These are phyloP conservation scores for Heliconius melpomene DNA, from an alignment of 1,140 invertebrate genomes.

Conservation along the genomic window DNA sequence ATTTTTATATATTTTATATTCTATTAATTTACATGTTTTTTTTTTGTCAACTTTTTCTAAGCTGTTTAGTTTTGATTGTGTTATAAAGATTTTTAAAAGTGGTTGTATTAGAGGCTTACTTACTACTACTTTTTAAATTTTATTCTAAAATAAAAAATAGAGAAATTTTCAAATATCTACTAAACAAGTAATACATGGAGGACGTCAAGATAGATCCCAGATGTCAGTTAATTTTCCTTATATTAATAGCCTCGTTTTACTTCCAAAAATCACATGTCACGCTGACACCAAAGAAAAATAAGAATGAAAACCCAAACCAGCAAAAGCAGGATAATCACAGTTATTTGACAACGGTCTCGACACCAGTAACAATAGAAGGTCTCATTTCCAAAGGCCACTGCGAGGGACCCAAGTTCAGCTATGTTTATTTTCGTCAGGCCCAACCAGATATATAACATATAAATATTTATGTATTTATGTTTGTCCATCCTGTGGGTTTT, in stretches of 20 bases:
- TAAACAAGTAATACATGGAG: too few relatives aligned
- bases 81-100: too few relatives aligned
- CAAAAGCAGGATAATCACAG: background rate
- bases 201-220: too few relatives aligned
- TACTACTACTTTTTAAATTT: too few relatives aligned
- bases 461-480: background rate
- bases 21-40: too few relatives aligned
- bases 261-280: background rate
- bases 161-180: too few relatives aligned
- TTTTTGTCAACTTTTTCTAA: too few relatives aligned
- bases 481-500: background rate
- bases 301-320: background rate
- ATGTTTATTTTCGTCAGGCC: constrained; percentile 60
- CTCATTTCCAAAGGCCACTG: constrained; percentile 54
- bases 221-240: background rate
- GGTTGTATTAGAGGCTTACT: too few relatives aligned
- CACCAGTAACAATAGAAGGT: constrained; percentile 35
- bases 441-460: constrained; percentile 32
- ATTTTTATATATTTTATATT: too few relatives aligned
- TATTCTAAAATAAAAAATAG: too few relatives aligned
- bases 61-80: too few relatives aligned
- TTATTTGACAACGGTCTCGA: constrained; percentile 18
- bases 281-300: background rate
- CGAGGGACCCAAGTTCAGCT: constrained; percentile 50
- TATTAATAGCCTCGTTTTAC: background rate